Base-by-base conservation (phyloP, 2,113 vertebrate genomes). In the Ibidorhyncha struthersii region DNA sequence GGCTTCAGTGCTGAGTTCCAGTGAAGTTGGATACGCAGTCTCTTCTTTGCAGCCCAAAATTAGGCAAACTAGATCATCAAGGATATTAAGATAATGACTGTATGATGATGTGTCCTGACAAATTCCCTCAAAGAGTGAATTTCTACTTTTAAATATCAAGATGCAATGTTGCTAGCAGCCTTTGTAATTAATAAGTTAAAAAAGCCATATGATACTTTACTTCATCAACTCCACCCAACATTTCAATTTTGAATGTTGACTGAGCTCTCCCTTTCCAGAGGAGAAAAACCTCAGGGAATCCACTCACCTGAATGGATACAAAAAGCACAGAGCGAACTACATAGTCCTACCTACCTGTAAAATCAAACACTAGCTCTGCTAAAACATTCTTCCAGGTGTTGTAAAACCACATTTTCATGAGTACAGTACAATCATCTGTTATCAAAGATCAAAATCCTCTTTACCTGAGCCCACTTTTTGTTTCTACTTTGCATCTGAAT, bases 381-480 rank as follows among this genome's bases (percentile, higher is more conserved):
- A 41, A 70, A 80, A 61, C 17, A 14, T 45, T 53, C 13, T 70
- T 72, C 30, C 34, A 63, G 38, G 12, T 41, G 26, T 26, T 78
- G 52, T 41, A 47, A 88, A 95, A 80, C 18, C 13, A 13, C 16
- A 3, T 67, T 74, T 76, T 29, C 26, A 59, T 1, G 12, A 53
- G 10, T 59, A 45, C 36, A 53, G 45, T 38, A 73, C n/a, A 77
- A 66, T 27, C 10, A 70, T 3, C 62, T 50, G 4, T 71, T 84
- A 63, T 3, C 43, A 80, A 87, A 77, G 20, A 86, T 3, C 43
- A 59, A 53, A 16, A 71, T 30, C 10, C 1, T 65, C 56, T 73
- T 93, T 93, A 99, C 99, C 99, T 99, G 99, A 36, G 98, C 96
- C 99, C 99, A 99, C 95, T 99, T 99, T 97, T 98, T 98, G 97